These are phyloP conservation scores for Papilio xuthus DNA, from an alignment of 1,140 invertebrate species.

Conservation along the genomic window DNA sequence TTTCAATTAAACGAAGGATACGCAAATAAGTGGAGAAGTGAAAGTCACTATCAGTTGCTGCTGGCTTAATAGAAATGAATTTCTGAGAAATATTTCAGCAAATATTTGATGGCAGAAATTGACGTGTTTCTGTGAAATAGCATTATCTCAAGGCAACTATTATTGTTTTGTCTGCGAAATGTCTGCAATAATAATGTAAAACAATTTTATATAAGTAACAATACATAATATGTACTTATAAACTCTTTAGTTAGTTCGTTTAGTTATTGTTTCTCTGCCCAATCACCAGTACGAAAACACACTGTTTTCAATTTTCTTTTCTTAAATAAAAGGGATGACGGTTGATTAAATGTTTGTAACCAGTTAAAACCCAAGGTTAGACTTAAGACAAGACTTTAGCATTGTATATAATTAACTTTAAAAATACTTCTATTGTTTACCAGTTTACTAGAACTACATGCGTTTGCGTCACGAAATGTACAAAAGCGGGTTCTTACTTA, in stretches of 20 bases:
- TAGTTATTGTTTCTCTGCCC: not conserved
- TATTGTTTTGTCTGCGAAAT: not conserved
- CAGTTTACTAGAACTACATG: not conserved
- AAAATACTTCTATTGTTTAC: not conserved
- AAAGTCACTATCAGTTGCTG: too few relatives aligned
- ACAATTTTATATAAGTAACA: not conserved
- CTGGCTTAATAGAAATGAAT: not conserved
- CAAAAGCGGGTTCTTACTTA: not conserved
- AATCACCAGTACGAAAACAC: too few relatives aligned
- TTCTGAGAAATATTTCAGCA: not conserved
- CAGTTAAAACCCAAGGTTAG: not conserved
- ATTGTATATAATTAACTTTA: not conserved
- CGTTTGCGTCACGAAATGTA: not conserved
- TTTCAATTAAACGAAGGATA: too few relatives aligned
- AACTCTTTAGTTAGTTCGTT: not conserved
- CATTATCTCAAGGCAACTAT: not conserved
- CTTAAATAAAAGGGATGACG: not conserved
- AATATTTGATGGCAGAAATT: not conserved
- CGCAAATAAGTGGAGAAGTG: too few relatives aligned
- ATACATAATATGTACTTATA: not conserved
- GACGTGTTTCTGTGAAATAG: not conserved
- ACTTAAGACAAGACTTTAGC: not conserved
- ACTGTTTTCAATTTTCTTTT: not conserved
- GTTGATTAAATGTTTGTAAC: not conserved
- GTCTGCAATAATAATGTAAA: constrained; percentile 3